These are phyloP conservation scores for Alouatta caraya DNA, from an alignment of 2,797 vertebrate genomes.

Conservation along the genomic window DNA sequence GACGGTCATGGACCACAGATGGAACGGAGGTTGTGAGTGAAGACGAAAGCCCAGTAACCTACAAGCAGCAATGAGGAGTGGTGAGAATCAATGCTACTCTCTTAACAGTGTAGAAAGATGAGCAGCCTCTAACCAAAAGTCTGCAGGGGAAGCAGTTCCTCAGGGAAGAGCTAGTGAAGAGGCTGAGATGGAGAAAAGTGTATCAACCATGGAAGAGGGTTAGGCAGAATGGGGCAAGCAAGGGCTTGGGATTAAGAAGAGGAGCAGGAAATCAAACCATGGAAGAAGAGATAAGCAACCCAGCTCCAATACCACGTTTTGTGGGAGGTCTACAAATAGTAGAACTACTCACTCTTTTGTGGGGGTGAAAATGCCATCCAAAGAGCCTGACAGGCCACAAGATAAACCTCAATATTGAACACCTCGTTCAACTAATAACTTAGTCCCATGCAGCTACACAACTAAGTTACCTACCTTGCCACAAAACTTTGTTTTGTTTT, in stretches of 20 bases:
- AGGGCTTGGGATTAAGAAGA: background rate
- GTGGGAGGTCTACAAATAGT: background rate
- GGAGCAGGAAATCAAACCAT: background rate
- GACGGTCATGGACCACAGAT: background rate
- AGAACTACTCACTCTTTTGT: background rate
- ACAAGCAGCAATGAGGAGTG: background rate
- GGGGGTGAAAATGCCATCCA: background rate
- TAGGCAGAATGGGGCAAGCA: background rate
- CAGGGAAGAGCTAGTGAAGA: background rate
- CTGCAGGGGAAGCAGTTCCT: background rate
- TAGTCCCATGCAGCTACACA: background rate
- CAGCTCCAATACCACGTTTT: background rate
- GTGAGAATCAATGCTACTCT: background rate
- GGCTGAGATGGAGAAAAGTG: background rate
- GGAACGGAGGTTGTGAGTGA: background rate
- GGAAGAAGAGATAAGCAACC: background rate
- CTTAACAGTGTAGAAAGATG: background rate
- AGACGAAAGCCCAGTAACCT: background rate
- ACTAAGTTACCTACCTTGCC: background rate
- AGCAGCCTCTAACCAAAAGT: background rate
- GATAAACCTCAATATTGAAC: background rate
- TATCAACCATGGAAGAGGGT: background rate
- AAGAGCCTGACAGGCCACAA: background rate
- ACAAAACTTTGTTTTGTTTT: background rate
- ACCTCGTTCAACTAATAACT: background rate